Base-by-base conservation (phyloP, 1,140 invertebrate genomes). In the Dendroctonus ponderosae region DNA sequence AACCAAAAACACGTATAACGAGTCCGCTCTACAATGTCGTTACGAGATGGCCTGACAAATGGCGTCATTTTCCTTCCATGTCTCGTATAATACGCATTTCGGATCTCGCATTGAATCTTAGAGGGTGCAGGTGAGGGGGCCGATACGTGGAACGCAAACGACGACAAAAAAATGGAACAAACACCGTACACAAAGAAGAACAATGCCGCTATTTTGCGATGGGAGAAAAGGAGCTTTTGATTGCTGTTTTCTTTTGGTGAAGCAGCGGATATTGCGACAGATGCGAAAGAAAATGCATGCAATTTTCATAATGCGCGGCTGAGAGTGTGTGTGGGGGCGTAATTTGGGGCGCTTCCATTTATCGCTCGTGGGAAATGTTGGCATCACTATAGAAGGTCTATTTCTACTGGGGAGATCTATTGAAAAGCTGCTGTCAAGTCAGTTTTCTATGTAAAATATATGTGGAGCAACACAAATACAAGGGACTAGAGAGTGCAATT, bases 21-120 rank as follows among this genome's bases (percentile, higher is more conserved):
- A 60, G 58, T 48, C 58, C 37, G 43, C 58, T 42, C 58, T 49
- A 49, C 46, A 49, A 49, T 44, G 26, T 60, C 58, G 58, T 60
- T 60, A 60, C 58, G 58, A 67, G 65, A 59, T 66, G 63, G 52
- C 49, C 66, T 70, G 66, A 70, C 65, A 63, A 58, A 67, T 67
- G 64, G 66, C 65, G 40, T 70, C 61, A 67, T 70, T 70, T 70
- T 66, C 61, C 44, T 60, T 49, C 39, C 59, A n/a, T 39, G 44
- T 66, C 63, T 63, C 49, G 41, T 51, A 57, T 43, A 62, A 62
- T 62, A 62, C 61, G 61, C 61, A 62, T 62, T 62, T 62, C 12
- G 42, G 37, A 62, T 52, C 39, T 49, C 52, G 44, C 61, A 62
- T 62, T 44, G 50, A 62, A 62, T 62, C 49, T 53, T 52, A 12